phyloP scores from a whole-genome alignment of 2,797 vertebrate genomes.

The Pangasius mekongensis region DNA sequence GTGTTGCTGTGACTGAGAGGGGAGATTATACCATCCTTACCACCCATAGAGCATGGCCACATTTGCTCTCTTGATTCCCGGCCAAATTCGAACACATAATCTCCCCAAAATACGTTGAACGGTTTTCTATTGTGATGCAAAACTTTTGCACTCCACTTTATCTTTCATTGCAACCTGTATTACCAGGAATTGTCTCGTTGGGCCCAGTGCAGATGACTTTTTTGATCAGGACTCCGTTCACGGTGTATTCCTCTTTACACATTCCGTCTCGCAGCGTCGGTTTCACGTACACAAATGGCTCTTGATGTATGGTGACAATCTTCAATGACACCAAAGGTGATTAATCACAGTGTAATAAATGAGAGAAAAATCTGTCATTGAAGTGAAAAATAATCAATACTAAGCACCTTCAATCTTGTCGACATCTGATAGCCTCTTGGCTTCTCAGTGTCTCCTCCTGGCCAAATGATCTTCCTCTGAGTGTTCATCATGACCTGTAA shows the following conservation, averaged over 20 bases:
- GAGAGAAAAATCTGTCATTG: neutral
- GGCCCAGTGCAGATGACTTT: conserved; percentile 96
- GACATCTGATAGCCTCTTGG: conserved; percentile 98
- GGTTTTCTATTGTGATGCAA: neutral
- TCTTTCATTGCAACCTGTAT: neutral
- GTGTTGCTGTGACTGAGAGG: neutral
- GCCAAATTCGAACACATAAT: neutral
- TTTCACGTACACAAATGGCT: conserved; percentile 96
- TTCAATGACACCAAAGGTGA: conserved; percentile 56
- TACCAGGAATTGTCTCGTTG: conserved; percentile 93
- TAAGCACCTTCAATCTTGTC: conserved; percentile 88
- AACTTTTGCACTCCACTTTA: neutral
- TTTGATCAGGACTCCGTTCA: conserved; percentile 92
- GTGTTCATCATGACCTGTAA: conserved; percentile 90
- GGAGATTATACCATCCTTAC: neutral
- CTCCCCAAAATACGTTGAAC: neutral
- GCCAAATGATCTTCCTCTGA: conserved; percentile 95
- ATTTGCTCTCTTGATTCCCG: neutral
- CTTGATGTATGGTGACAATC: conserved; percentile 97
- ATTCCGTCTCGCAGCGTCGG: conserved; percentile 87
- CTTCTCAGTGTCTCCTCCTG: conserved; percentile 93
- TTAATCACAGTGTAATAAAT: conserved; percentile 2
- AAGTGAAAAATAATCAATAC: conserved; percentile 15
- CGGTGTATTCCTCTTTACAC: conserved; percentile 86
- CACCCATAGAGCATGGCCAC: neutral